These are phyloP conservation scores for Lucilia cuprina DNA, from an alignment of 1,140 invertebrate species.

Conservation along the genomic window DNA sequence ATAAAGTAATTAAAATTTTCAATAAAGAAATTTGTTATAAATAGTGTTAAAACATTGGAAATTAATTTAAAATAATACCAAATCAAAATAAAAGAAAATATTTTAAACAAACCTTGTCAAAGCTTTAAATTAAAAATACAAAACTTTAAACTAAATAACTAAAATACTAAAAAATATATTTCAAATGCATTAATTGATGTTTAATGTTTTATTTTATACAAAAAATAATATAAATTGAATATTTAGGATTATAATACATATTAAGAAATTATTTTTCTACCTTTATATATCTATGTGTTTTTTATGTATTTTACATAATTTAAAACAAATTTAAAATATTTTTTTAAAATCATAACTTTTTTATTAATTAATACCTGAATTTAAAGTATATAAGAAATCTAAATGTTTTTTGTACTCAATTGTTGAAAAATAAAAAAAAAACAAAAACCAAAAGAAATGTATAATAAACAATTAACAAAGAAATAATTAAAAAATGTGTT, in stretches of 20 bases:
- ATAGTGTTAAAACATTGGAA: not conserved
- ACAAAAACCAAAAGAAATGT: not conserved
- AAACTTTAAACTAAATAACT: not conserved
- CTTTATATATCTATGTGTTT: slow-evolving; percentile 25
- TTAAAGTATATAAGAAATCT: slow-evolving; percentile 4
- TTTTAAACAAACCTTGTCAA: slow-evolving; percentile 10
- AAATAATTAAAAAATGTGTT: not conserved
- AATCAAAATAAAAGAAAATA: not conserved
- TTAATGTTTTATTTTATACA: slow-evolving; percentile 26
- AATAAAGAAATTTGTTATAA: not conserved
- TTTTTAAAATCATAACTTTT: slow-evolving; percentile 10
- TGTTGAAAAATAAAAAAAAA: not conserved
- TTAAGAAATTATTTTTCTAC: slow-evolving; percentile 30
- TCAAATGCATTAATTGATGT: slow-evolving; percentile 20
- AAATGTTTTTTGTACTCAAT: slow-evolving; percentile 21
- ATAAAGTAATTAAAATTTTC: too few species aligned
- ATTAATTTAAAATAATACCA: not conserved
- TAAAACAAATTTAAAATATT: not conserved
- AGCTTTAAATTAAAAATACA: slow-evolving; percentile 7
- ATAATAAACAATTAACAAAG: not conserved
- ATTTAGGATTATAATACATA: slow-evolving; percentile 6
- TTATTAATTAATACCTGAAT: not conserved
- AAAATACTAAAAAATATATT: not conserved
- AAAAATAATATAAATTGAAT: not conserved
- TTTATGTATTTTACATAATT: slow-evolving; percentile 28